Conservation (phyloP, 2,888 invertebrate species). For the Amphipyra berbera region DNA sequence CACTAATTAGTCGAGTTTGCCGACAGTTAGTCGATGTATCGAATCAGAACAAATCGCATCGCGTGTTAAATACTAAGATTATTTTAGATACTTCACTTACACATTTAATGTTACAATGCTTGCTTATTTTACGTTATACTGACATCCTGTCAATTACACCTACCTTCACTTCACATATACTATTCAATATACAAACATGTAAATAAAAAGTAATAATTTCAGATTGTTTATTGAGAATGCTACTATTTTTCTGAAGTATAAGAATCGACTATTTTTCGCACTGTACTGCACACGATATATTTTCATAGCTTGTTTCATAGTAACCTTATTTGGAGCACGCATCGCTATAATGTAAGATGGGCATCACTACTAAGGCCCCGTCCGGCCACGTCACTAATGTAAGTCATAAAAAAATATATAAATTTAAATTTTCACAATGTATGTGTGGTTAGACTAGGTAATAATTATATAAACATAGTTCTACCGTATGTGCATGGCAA, state of each 20-base stretch:
- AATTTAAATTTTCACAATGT: conserved; percentile 78
- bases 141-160: conserved; percentile 74
- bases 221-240: conserved; percentile 83
- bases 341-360: conserved; percentile 73
- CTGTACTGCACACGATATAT: conserved; percentile 84
- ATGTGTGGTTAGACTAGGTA: conserved; percentile 86
- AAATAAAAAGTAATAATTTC: conserved; percentile 86
- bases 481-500: conserved; percentile 85
- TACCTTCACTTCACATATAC: conserved; percentile 73
- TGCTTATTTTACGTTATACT: conserved; percentile 61
- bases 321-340: conserved; percentile 76
- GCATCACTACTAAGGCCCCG: conserved; percentile 74
- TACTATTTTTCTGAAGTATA: conserved; percentile 85
- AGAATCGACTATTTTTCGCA: conserved; percentile 82
- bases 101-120: conserved; percentile 54
- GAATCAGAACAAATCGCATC: conserved; percentile 56
- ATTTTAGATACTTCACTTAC: conserved; percentile 60
- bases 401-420: conserved; percentile 70
- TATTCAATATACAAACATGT: conserved; percentile 85
- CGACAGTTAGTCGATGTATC: conserved; percentile 37
- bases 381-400: conserved; percentile 76
- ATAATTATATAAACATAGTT: conserved; percentile 75
- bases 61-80: conserved; percentile 65
- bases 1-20: conserved; percentile 35
- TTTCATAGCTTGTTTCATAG: conserved; percentile 86